These are phyloP conservation scores for Stigmatopora argus DNA, from an alignment of 2,113 vertebrate genomes.

Conservation along the genomic window DNA sequence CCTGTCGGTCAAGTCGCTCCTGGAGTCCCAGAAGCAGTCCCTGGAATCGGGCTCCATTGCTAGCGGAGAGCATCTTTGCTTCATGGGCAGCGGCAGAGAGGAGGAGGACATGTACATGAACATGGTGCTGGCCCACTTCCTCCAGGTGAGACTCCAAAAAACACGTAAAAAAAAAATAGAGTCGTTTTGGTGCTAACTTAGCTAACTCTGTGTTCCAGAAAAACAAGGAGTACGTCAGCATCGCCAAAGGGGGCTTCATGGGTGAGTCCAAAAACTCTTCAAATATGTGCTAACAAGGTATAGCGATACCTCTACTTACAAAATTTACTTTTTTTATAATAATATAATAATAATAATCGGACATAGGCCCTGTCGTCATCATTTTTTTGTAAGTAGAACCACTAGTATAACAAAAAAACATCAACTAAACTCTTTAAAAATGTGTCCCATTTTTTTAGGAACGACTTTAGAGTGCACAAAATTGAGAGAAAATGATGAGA, in stretches of 20 bases:
- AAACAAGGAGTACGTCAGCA: constrained; percentile 98
- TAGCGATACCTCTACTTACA: background rate
- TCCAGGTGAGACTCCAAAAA: constrained; percentile 77
- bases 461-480: too few relatives aligned
- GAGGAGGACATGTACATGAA: constrained; percentile 99
- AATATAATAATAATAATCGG: too few relatives aligned
- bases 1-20: constrained; percentile 91
- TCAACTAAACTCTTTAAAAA: too few relatives aligned
- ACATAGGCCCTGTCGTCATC: too few relatives aligned
- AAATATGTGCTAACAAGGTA: background rate
- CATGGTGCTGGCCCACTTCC: constrained; percentile 97
- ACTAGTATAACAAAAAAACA: too few relatives aligned
- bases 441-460: too few relatives aligned
- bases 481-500: too few relatives aligned
- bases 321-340: too few relatives aligned
- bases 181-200: background rate
- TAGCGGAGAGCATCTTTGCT: constrained; percentile 94
- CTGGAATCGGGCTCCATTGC: constrained; percentile 93
- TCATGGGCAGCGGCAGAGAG: constrained; percentile 98
- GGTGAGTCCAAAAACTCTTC: constrained; percentile 28
- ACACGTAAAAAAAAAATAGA: background rate
- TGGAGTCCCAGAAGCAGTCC: constrained; percentile 97
- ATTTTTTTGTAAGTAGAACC: too few relatives aligned
- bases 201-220: constrained; percentile 75
- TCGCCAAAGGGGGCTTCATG: constrained; percentile 98